A percentile compares a stretch with the other conserved stretches of the same genome.
These are phyloP conservation scores for Drosophila bipectinata DNA, from an alignment of 1,140 invertebrate genomes.

Conservation along the genomic window DNA sequence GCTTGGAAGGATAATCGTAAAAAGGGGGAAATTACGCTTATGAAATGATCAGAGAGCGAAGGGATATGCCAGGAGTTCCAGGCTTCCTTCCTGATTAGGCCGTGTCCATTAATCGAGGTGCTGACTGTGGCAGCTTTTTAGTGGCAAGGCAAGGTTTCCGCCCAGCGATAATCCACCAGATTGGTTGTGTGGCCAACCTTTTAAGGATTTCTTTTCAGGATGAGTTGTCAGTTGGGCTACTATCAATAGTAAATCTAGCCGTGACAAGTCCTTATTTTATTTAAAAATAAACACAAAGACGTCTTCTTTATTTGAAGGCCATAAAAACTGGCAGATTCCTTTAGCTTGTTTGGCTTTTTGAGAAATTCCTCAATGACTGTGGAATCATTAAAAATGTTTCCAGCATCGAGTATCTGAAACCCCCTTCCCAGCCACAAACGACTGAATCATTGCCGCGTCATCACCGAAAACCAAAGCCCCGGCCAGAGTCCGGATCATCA, in stretches of 20 bases:
- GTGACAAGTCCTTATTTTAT: no score
- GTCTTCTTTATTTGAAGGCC: no score
- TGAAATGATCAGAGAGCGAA: slow-evolving; percentile 56
- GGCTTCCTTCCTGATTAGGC: slow-evolving; percentile 47
- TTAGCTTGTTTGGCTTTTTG: no score
- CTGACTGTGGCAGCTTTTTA: slow-evolving; percentile 58
- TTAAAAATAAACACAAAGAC: no score
- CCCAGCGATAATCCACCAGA: background rate
- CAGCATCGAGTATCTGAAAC: background rate
- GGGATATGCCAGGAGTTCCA: slow-evolving; percentile 4
- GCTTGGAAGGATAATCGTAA: slow-evolving; percentile 71
- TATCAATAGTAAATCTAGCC: no score
- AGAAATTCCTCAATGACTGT: background rate
- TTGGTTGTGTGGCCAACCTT: background rate
- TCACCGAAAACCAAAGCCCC: background rate
- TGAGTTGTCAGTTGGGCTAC: no score
- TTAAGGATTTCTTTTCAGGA: no score
- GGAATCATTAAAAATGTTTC: slow-evolving; percentile 10
- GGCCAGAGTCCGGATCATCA: slow-evolving; percentile 1
- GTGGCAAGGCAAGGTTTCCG: background rate
- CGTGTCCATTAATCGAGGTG: slow-evolving; percentile 40
- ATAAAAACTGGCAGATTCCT: background rate
- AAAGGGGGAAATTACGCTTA: slow-evolving; percentile 64
- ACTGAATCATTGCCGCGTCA: slow-evolving; percentile 30
- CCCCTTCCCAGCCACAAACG: background rate